Evolutionary conservation across 1,140 invertebrate species (phyloP).

Genomic region (Paraescarpia echinospica): DNA sequence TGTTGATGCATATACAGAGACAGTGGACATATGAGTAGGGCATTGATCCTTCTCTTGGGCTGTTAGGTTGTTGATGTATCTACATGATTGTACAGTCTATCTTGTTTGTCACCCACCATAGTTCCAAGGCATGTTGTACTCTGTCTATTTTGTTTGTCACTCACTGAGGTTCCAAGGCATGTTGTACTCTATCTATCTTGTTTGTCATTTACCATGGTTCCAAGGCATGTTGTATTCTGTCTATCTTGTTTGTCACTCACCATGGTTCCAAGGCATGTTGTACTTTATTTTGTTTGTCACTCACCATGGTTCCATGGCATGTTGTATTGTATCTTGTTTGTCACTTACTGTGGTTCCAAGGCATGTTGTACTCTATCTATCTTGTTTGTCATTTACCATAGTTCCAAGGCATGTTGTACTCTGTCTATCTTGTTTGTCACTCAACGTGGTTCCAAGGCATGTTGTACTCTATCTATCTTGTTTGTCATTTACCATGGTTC

Average conservation of each 20-base stretch:
- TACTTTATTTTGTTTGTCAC: slow-evolving; percentile 44
- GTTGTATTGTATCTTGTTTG: slow-evolving; percentile 48
- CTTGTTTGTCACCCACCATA: slow-evolving; percentile 40
- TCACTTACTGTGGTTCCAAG: slow-evolving; percentile 50
- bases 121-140: slow-evolving; percentile 52
- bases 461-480: slow-evolving; percentile 51
- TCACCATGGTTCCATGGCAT: slow-evolving; percentile 55
- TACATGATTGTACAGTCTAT: too few relatives aligned
- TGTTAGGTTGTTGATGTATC: slow-evolving; percentile 30
- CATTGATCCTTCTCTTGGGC: slow-evolving; percentile 47
- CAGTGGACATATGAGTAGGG: too few relatives aligned
- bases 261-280: slow-evolving; percentile 54
- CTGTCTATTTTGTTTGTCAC: slow-evolving; percentile 44
- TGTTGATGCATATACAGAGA: too few relatives aligned
- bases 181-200: slow-evolving; percentile 51
- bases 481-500: slow-evolving; percentile 47
- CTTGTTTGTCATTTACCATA: slow-evolving; percentile 43
- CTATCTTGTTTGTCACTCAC: slow-evolving; percentile 43
- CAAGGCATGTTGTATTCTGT: slow-evolving; percentile 52
- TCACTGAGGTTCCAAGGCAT: slow-evolving; percentile 55
- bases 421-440: slow-evolving; percentile 44
- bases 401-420: slow-evolving; percentile 52
- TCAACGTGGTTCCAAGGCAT: slow-evolving; percentile 55
- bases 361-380: slow-evolving; percentile 54
- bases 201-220: slow-evolving; percentile 47